Evolutionary conservation across 2,113 vertebrate genomes (phyloP), one percentile per base, ranked within the genome.

Genomic region (Potamarius usumacintae): DNA sequence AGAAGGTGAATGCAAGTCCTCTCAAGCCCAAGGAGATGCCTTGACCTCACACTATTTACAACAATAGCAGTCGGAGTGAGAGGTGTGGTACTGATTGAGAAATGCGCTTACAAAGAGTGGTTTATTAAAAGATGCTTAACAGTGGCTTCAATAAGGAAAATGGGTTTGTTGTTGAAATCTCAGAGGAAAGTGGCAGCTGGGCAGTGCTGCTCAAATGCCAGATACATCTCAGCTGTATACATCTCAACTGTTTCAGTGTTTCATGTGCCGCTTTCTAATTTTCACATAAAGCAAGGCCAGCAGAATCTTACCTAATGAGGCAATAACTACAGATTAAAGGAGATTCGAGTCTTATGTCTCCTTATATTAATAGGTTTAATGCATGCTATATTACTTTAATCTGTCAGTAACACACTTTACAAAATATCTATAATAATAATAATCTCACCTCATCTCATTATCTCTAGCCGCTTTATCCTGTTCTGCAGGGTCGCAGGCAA

Each of bases 71-170:
- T 88, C 85, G 52, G 74, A 81, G 55, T 57, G 52, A 34, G 17
- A 5, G 11, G 78, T 58, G 89, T 71, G 78, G 58, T 84, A 88
- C 76, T 72, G 81, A 87, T 79, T 88, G 82, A 71, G 83, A 90
- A 88, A 90, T 81, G 79, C 71, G 84, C 77, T 85, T 83, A 60
- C 52, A 72, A 82, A 85, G 58, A 83, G 87, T 52, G 57, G 27
- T 90, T 90, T 88, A 86, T 84, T 90, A 87, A 87, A 89, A 87
- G 71, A 65, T 80, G 42, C 67, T 60, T 27, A 87, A 84, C 7
- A 79, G 53, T 50, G 52, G 50, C 60, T 84, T 72, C 74, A 5
- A 9, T 30, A 57, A 30, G 15, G 25, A 80, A 79, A 80, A 71
- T 3, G 25, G 86, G 25, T 62, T 65, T 11, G 30, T 71, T 69